Base-by-base conservation (phyloP, 2,888 invertebrate genomes). In the Patella pellucida region DNA sequence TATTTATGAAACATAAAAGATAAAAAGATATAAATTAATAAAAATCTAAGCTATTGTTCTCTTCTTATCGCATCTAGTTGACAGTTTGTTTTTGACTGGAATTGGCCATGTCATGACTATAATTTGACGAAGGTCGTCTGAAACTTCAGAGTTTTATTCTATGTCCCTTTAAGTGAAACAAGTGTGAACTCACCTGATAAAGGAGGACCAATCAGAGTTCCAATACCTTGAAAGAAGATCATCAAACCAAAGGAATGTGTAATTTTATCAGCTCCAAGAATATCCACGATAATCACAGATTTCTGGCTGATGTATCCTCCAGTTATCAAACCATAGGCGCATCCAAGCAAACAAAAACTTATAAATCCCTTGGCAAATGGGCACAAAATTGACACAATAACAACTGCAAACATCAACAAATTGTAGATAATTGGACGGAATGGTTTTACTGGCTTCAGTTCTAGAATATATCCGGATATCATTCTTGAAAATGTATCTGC, bases 271-370 rank as follows among this genome's bases (percentile, higher is more conserved):
- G 83, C 81, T 27, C 88, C 88, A 27, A 88, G 76, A 41, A 87
- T 79, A 75, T 88, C 87, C 27, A 88, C 86, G 23, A 86, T 76
- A 0, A 88, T 79, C 1, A 88, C 86, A 5, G 87, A 86, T 73
- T 88, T 88, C 81, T 87, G 88, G 2, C 87, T 85, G 7, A 86
- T 81, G 70, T 85, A 87, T 11, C 82, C 79, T 15, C 88, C 88
- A 9, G 84, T 83, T 31, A 86, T 54, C 0, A 86, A 23, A 1
- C 88, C 87, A 76, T 85, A 88, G 12, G 83, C 19, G 56, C 74
- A 83, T 74, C 82, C 81, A 11, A 84, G 68, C 3, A 83, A 41
- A 23, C 77, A 78, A 73, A 86, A 80, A 15, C 78, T 73, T 12
- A 70, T 68, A 76, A 84, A 86, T 5, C 69, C 77, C 14, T 15